Evolutionary conservation across 1,140 invertebrate genomes (phyloP), one percentile per base, ranked within the genome.

Genomic region (Sitophilus oryzae): DNA sequence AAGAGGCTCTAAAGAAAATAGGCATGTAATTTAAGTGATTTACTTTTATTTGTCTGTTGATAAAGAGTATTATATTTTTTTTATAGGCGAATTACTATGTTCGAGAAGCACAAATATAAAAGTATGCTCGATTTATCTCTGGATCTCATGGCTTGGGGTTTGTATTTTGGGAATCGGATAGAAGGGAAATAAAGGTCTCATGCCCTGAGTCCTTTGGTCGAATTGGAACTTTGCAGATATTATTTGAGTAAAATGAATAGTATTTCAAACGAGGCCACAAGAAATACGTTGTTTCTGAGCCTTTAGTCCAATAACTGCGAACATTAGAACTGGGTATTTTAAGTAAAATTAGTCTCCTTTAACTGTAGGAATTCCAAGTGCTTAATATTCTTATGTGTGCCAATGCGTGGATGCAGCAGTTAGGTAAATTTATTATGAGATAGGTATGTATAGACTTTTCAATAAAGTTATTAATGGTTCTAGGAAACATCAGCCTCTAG

Each of bases 401-500:
- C 16, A 88, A 87, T 52, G 84, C 88, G n/a, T 88, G 87, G 84
- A 81, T 91, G 71, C 88, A 91, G 70, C 88, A 90, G 66, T 76
- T 87, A 50, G 84, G 53, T 50, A 25, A 48, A 18, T 21, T 25
- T 20, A 21, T 21, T n/a, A 44, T 21, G 11, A 18, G 11, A 10
- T 43, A 22, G n/a, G n/a, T n/a, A n/a, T n/a, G n/a, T n/a, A n/a
- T n/a, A n/a, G n/a, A n/a, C n/a, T n/a, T n/a, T n/a, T n/a, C n/a
- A n/a, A n/a, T n/a, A n/a, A n/a, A n/a, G n/a, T n/a, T n/a, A n/a
- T n/a, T n/a, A n/a, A n/a, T n/a, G n/a, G n/a, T n/a, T n/a, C n/a
- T n/a, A 54, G 84, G 86, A 8, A 88, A 86, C 46, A 86, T 88
- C 86, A 0, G 18, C 72, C 0, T 78, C 82, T 21, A 85, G 84